Conservation (phyloP, 1,140 invertebrate species). For the Fopius arisanus region DNA sequence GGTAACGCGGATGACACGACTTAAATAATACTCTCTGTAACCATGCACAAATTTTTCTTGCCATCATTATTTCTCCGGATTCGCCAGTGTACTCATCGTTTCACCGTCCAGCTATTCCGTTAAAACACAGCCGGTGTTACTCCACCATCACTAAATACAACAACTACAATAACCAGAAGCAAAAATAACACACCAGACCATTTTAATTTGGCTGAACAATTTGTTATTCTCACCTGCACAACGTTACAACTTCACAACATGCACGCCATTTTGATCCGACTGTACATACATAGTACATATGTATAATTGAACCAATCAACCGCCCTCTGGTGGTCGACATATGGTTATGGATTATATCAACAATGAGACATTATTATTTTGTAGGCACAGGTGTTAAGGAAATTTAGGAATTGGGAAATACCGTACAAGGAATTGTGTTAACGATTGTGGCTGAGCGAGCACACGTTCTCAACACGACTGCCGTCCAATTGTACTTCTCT, state of each 20-base stretch:
- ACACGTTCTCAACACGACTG: slow-evolving; percentile 21
- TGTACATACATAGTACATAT: neutral
- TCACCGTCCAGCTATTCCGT: neutral
- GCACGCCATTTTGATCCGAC: slow-evolving; percentile 9
- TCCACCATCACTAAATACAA: neutral
- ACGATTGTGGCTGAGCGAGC: neutral
- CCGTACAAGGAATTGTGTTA: neutral
- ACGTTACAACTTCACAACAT: slow-evolving; percentile 15
- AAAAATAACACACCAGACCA: neutral
- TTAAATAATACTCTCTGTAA: neutral
- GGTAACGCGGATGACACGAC: neutral
- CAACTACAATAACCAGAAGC: neutral
- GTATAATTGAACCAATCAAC: neutral
- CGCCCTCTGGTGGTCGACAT: neutral
- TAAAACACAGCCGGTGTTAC: neutral
- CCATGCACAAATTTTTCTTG: neutral
- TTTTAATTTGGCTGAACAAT: neutral
- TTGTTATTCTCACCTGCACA: slow-evolving; percentile 16
- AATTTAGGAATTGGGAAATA: slow-evolving; percentile 6
- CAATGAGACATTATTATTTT: neutral
- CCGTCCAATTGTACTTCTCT: slow-evolving; percentile 6
- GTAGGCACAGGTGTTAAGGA: slow-evolving; percentile 26
- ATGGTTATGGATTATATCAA: neutral
- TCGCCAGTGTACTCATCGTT: neutral
- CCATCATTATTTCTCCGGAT: neutral